Evolutionary conservation across 2,888 invertebrate genomes (phyloP), one percentile per base, ranked within the genome.

Genomic region (Leuctra nigra): DNA sequence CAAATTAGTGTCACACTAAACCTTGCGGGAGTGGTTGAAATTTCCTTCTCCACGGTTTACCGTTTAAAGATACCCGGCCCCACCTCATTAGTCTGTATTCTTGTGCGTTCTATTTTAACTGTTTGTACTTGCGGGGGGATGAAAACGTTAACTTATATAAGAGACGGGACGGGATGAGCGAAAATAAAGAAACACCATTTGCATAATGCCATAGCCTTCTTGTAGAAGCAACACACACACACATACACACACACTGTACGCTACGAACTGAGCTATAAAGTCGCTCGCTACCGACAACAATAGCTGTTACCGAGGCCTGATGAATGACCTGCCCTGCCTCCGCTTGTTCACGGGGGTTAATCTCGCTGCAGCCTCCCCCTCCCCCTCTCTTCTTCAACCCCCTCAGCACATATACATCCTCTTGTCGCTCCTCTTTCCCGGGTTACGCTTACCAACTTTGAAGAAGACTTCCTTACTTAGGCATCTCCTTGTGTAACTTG

Each of bases 101-200:
- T n/a, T 29, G 29, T 29, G 29, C 11, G 29, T 50, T 50, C 18
- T 33, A 18, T 16, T 50, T 18, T 33, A 44, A 50, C 50, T 50
- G 50, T 50, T 50, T 50, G 50, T 50, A 50, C 50, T 33, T 18
- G 50, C 11, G 33, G 9, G 18, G 18, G 50, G 50, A 50, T 50
- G 50, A 33, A 50, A 50, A 50, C 22, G 50, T 50, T 50, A 41
- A 33, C 50, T 23, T n/a, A n/a, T n/a, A 18, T 20, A 20, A 35
- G 29, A 39, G 56, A 46, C 47, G 16, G 29, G 39, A 14, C n/a
- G n/a, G n/a, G 52, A 22, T 13, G 47, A 20, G 38, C n/a, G 46
- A 55, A 55, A 55, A 58, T 58, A 58, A 58, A 58, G 58, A 55
- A 58, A 55, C 39, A 53, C 55, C 7, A 55, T 58, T 58, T 58